Percentiles rank a stretch among this genome's conserved stretches.
Conservation (phyloP, 1,140 invertebrate genomes). For the Orius insidiosus region DNA sequence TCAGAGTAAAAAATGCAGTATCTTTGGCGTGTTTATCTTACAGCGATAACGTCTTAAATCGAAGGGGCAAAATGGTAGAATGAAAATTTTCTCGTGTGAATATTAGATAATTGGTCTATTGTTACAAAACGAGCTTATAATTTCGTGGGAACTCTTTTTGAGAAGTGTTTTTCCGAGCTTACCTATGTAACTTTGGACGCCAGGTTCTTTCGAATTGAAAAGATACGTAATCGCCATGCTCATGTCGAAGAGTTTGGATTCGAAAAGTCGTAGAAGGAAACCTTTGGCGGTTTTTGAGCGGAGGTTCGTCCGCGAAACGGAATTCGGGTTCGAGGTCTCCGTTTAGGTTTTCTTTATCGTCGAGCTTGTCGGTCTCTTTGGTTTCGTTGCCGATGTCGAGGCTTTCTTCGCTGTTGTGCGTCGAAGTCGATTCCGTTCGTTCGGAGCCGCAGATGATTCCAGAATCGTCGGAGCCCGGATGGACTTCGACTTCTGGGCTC, state of each 20-base stretch:
- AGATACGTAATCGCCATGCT: conserved; percentile 94
- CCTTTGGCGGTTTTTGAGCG: conserved; percentile 22
- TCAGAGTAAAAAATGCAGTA: no score
- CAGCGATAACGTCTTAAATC: no score
- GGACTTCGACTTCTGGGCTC: conserved; percentile 52
- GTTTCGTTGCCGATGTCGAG: conserved; percentile 10
- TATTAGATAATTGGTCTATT: no score
- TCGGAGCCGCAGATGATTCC: conserved; percentile 45
- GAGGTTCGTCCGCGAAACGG: conserved; percentile 5
- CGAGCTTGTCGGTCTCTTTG: neutral
- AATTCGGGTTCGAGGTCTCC: neutral
- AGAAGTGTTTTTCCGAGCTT: conserved; percentile 3
- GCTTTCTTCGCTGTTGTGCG: conserved; percentile 20
- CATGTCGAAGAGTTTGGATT: conserved; percentile 94
- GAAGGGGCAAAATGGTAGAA: no score
- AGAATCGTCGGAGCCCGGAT: conserved; percentile 63
- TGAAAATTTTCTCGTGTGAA: no score
- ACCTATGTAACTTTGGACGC: conserved; percentile 71
- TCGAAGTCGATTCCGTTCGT: conserved; percentile 18
- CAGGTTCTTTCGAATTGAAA: conserved; percentile 95
- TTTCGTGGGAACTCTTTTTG: no score
- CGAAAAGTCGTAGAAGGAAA: conserved; percentile 75
- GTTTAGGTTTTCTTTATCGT: no score
- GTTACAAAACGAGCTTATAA: no score
- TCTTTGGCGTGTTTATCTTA: no score